Conservation (phyloP, 2,888 invertebrate genomes). For the Abscondita cerata region DNA sequence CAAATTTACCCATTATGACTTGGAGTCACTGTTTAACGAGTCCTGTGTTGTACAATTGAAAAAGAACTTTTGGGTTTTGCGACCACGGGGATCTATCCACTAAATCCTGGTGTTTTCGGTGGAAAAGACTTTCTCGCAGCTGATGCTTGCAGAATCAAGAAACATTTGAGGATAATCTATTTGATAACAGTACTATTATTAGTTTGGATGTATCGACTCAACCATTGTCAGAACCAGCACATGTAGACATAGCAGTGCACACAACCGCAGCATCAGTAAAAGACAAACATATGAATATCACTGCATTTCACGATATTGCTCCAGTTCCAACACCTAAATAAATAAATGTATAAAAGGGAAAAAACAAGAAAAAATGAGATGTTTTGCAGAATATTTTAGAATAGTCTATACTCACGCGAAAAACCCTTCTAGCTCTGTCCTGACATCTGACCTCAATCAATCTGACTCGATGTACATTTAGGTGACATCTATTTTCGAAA, state of each 20-base stretch:
- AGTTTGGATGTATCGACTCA: too few relatives aligned
- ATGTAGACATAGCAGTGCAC: background rate
- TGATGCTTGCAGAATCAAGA: background rate
- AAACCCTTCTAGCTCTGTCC: too few relatives aligned
- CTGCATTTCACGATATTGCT: background rate
- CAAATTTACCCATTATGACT: constrained; percentile 1
- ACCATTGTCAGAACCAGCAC: too few relatives aligned
- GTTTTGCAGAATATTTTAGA: too few relatives aligned
- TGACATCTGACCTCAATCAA: too few relatives aligned
- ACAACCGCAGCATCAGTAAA: too few relatives aligned
- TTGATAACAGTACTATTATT: background rate
- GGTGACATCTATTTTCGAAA: too few relatives aligned
- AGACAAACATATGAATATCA: too few relatives aligned
- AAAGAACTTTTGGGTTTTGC: background rate
- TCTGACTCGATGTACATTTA: too few relatives aligned
- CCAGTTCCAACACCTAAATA: background rate
- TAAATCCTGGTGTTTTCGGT: background rate
- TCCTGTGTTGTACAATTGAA: background rate
- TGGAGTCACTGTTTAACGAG: background rate
- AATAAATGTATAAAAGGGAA: background rate
- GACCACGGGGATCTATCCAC: background rate
- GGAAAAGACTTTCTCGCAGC: background rate
- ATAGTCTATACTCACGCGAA: too few relatives aligned
- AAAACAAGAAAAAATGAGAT: background rate
- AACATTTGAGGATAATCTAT: background rate